phyloP scores from a whole-genome alignment of 1,140 invertebrate genomes.

The Cecropterus lyciades region DNA sequence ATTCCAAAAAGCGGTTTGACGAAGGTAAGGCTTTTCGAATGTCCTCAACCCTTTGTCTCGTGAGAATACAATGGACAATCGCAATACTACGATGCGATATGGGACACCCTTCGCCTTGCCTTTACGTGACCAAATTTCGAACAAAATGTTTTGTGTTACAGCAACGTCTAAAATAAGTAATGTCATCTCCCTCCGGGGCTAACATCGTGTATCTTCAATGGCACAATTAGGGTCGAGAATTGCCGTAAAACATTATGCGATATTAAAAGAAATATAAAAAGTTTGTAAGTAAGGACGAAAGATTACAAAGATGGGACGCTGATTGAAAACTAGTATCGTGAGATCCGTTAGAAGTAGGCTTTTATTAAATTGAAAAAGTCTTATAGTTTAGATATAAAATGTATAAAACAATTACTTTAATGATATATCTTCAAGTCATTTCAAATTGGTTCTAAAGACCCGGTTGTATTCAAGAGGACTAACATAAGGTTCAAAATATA shows the following conservation, averaged over 20 bases:
- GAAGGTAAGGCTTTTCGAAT: constrained; percentile 69
- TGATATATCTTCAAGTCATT: too few species aligned
- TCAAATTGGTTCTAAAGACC: too few species aligned
- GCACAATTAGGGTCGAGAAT: constrained; percentile 25
- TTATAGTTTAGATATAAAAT: too few species aligned
- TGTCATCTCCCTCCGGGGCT: constrained; percentile 62
- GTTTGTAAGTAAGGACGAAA: background rate
- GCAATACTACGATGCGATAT: constrained; percentile 76
- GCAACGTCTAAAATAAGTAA: constrained; percentile 71
- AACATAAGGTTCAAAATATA: too few species aligned
- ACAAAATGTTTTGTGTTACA: constrained; percentile 75
- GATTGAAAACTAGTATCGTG: background rate
- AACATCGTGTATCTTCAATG: constrained; percentile 39
- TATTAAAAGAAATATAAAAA: constrained; percentile 4
- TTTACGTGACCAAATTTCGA: constrained; percentile 80
- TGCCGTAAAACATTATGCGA: constrained; percentile 25
- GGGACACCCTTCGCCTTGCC: constrained; percentile 64
- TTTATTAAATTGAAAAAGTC: too few species aligned
- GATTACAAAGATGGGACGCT: background rate
- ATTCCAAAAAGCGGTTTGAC: constrained; percentile 74
- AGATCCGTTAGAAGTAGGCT: too few species aligned
- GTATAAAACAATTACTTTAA: too few species aligned
- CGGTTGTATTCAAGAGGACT: too few species aligned
- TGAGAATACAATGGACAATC: constrained; percentile 79
- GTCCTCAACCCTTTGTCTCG: constrained; percentile 79